Conservation (phyloP, 2,797 vertebrate genomes). For the Microhierax caerulescens region DNA sequence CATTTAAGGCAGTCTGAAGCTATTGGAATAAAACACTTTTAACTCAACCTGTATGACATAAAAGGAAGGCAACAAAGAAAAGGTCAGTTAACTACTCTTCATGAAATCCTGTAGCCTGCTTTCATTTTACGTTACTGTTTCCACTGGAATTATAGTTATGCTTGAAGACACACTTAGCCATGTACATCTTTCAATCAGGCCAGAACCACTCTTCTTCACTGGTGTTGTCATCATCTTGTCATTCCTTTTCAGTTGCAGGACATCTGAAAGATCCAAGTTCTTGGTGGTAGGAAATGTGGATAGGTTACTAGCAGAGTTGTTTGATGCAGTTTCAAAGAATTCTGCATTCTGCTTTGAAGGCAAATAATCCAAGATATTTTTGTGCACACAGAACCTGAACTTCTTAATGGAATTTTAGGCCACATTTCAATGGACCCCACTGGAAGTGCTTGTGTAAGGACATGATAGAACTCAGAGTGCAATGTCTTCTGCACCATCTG, state of each 20-base stretch:
- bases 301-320: neutral
- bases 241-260: neutral
- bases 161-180: neutral
- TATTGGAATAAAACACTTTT: neutral
- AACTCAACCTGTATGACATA: neutral
- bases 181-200: neutral
- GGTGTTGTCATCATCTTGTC: neutral
- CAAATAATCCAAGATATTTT: neutral
- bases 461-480: neutral
- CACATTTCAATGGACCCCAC: neutral
- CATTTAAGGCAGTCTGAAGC: neutral
- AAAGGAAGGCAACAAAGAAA: neutral
- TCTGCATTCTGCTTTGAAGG: neutral
- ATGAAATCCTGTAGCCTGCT: neutral
- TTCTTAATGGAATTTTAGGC: neutral
- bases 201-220: neutral
- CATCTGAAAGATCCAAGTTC: neutral
- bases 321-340: neutral
- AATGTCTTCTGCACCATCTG: neutral
- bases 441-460: neutral
- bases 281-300: neutral
- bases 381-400: neutral
- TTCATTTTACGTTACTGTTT: neutral
- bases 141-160: neutral
- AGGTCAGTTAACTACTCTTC: neutral